These are phyloP conservation scores for Pitta sordida DNA, from an alignment of 2,113 vertebrate species.

Conservation along the genomic window DNA sequence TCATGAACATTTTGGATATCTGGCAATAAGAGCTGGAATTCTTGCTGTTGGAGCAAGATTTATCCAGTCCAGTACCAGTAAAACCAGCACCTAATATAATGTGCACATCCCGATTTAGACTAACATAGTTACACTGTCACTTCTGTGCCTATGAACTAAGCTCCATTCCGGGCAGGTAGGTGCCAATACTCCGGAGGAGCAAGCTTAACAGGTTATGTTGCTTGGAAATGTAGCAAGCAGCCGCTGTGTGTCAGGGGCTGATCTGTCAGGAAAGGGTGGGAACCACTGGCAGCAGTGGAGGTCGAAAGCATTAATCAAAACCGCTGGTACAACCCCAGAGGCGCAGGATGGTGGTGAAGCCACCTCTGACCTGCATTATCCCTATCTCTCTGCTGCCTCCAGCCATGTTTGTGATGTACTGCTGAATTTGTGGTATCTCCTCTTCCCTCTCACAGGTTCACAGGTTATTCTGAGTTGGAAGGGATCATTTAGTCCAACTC, in stretches of 20 bases:
- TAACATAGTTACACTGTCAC: background rate
- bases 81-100: background rate
- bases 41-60: background rate
- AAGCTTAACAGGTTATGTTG: background rate
- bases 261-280: background rate
- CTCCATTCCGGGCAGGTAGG: background rate
- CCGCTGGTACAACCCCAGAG: accelerated
- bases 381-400: background rate
- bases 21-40: background rate
- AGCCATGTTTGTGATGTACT: background rate
- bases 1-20: background rate
- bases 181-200: accelerated
- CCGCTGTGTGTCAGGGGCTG: background rate
- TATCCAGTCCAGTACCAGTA: background rate
- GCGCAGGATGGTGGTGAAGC: background rate
- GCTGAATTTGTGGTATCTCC: background rate
- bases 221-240: background rate
- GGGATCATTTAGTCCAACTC: too few relatives aligned
- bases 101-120: background rate
- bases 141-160: background rate
- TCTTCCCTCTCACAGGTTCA: background rate
- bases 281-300: background rate
- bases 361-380: background rate
- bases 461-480: too few relatives aligned
- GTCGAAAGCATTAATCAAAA: background rate